phyloP scores from a whole-genome alignment of 1,140 invertebrate species.

The Pseudomyrmex gracilis region DNA sequence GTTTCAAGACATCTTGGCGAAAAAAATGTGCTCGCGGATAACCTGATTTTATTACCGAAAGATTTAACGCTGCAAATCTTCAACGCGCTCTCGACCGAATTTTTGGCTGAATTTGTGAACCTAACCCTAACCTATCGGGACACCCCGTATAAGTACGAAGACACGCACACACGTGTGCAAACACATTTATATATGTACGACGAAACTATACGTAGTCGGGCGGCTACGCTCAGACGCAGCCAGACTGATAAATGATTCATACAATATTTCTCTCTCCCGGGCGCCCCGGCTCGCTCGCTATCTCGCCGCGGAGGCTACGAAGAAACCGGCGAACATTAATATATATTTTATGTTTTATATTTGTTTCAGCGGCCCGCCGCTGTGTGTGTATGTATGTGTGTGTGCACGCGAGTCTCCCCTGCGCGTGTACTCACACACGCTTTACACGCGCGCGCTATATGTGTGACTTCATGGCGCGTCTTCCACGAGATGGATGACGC shows the following conservation, averaged over 20 bases:
- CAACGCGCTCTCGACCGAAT: neutral
- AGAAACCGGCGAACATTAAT: conserved; percentile 80
- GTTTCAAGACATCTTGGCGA: neutral
- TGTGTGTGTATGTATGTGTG: neutral
- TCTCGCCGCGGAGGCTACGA: conserved; percentile 75
- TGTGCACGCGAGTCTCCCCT: conserved; percentile 14
- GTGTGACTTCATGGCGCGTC: conserved; percentile 43
- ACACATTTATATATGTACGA: conserved; percentile 53
- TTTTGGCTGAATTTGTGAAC: neutral
- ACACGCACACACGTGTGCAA: conserved; percentile 13
- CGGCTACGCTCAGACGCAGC: conserved; percentile 74
- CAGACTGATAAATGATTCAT: conserved; percentile 83
- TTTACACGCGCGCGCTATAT: neutral
- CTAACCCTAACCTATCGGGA: too few relatives aligned
- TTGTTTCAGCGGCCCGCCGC: conserved; percentile 66
- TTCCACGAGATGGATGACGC: conserved; percentile 71
- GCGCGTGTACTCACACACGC: neutral
- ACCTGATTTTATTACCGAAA: neutral
- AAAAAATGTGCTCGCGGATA: neutral
- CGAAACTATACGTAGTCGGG: conserved; percentile 55
- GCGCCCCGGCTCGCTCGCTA: conserved; percentile 67
- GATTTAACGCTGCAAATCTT: neutral
- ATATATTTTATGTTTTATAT: conserved; percentile 80
- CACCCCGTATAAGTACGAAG: conserved; percentile 51
- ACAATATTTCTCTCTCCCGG: conserved; percentile 73